A percentile compares a stretch with the other conserved stretches of the same genome.
phyloP scores from a whole-genome alignment of 2,113 vertebrate genomes.

The Mormoops blainvillei region DNA sequence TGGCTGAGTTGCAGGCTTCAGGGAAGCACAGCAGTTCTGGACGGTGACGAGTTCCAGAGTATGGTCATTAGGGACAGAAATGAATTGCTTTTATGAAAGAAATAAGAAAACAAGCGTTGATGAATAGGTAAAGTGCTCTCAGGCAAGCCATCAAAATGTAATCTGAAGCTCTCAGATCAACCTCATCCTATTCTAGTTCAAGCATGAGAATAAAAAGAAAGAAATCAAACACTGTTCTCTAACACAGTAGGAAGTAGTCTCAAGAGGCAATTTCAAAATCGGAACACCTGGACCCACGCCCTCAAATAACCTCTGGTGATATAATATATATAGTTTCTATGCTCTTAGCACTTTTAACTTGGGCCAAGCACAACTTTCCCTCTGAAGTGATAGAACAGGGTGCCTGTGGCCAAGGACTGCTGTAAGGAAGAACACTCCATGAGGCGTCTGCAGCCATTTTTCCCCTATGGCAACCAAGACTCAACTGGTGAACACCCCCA shows the following conservation, averaged over 20 bases:
- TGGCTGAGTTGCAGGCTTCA: not conserved
- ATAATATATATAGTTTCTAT: not conserved
- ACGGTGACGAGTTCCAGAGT: not conserved
- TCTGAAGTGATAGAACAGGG: not conserved
- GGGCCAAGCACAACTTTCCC: not conserved
- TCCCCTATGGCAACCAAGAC: not conserved
- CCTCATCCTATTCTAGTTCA: not conserved
- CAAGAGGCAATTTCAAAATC: slow-evolving; percentile 31
- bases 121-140: not conserved
- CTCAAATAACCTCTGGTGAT: not conserved
- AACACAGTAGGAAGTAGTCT: not conserved
- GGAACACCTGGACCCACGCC: not conserved
- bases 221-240: not conserved
- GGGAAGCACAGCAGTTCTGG: not conserved
- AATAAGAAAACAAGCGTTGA: not conserved
- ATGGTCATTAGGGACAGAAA: not conserved
- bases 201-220: not conserved
- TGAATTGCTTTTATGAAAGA: not conserved
- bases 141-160: not conserved
- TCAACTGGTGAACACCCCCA: not conserved
- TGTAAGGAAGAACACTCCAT: not conserved
- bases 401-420: not conserved
- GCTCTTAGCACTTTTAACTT: not conserved
- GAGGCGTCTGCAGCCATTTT: not conserved
- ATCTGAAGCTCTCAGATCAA: not conserved